Evolutionary conservation across 2,113 vertebrate genomes (phyloP), one percentile per base, ranked within the genome.

Genomic region (Poeciliopsis retropinna): DNA sequence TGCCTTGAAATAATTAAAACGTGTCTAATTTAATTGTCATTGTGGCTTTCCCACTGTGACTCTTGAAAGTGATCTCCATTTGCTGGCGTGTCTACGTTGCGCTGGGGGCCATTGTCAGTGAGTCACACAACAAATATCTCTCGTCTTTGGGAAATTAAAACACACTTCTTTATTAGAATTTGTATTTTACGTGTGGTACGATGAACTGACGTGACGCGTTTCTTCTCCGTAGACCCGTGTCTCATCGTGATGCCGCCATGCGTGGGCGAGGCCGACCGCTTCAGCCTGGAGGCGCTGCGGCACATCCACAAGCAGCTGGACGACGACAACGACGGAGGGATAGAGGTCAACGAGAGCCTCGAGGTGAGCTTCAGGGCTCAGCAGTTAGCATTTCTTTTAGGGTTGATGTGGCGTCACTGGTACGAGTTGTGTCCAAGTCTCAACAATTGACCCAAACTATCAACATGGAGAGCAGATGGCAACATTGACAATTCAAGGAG

Each of bases 221-320:
- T 72, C 14, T 14, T 75, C 34, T 74, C 30, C 6, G 34, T 62
- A 99, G 98, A 99, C 89, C 95, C 96, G 32, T 99, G 96, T 85
- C 93, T 95, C 44, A 93, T 90, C 0, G 93, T 98, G 86, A 96
- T 93, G 82, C 97, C 98, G 1, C 97, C 97, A 0, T 99, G 97
- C 90, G 95, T 97, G 64, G 95, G 95, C 11, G 97, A 98, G 70
- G 97, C 95, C 54, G 98, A 99, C 75, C 94, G 96, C 69, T 97
- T 96, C 91, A 99, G 97, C 75, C 93, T 99, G 27, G 98, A 98
- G 87, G 98, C 97, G 37, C 95, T 99, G 69, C 95, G 97, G 17
- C 97, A 96, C 91, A 99, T 99, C 88, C 98, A 99, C 87, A 99
- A 98, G 76, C 97, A 98, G 86, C 97, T 99, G 95, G 98, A 99